phyloP scores from a whole-genome alignment of 2,888 invertebrate species.

The Drosophila greeni region DNA sequence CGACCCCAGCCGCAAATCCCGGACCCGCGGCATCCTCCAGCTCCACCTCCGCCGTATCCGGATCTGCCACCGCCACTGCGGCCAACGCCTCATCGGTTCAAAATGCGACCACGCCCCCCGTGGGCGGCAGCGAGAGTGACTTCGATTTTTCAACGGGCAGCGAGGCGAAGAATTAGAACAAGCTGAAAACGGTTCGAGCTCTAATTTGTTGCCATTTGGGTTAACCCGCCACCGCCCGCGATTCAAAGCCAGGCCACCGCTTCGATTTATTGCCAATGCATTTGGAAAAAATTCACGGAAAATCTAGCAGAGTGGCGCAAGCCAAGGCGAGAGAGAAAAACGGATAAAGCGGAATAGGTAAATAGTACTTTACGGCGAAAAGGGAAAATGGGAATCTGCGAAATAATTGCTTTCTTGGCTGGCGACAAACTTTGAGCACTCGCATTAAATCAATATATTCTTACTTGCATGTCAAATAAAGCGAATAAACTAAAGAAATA shows the following conservation, averaged over 20 bases:
- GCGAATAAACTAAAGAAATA: conserved; percentile 3
- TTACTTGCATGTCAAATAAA: conserved; percentile 19
- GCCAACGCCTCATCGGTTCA: conserved; percentile 14
- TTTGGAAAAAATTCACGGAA: conserved; percentile 17
- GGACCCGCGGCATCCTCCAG: conserved; percentile 24
- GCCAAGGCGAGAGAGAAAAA: conserved; percentile 3
- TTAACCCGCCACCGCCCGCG: conserved; percentile 54
- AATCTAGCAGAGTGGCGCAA: conserved; percentile 5
- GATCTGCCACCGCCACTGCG: background rate
- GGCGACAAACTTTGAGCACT: conserved; percentile 11
- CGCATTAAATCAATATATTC: conserved; percentile 23
- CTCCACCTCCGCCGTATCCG: conserved; percentile 4
- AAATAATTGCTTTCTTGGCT: conserved; percentile 11
- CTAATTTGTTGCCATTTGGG: conserved; percentile 73
- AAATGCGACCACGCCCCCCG: conserved; percentile 12
- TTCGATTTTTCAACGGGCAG: conserved; percentile 78
- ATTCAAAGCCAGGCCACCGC: conserved; percentile 56
- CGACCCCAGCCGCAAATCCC: conserved; percentile 46
- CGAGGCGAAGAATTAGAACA: conserved; percentile 74
- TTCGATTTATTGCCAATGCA: conserved; percentile 60
- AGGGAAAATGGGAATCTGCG: conserved; percentile 16
- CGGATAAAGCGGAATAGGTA: conserved; percentile 5
- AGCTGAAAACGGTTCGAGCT: conserved; percentile 54
- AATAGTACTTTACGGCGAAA: conserved; percentile 7
- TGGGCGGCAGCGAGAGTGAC: conserved; percentile 76